Base-by-base conservation (phyloP, 2,113 vertebrate genomes). In the Corythoichthys intestinalis region DNA sequence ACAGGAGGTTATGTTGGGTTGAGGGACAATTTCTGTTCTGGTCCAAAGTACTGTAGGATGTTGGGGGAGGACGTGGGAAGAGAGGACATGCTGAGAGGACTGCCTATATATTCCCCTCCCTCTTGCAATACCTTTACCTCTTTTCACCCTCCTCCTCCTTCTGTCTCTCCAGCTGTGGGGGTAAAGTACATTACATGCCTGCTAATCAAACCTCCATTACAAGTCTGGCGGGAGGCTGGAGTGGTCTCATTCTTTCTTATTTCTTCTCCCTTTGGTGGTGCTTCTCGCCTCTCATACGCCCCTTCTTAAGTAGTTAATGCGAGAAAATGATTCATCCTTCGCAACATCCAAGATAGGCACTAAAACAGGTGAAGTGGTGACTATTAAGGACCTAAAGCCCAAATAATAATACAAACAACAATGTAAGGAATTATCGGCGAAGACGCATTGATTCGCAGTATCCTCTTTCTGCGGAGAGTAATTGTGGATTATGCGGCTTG, bases 141-240 rank as follows among this genome's bases (percentile, higher is more conserved):
- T 86, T 88, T 87, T 81, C 90, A 87, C 88, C 76, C 56, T 17
- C 41, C 74, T 73, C 61, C 57, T 10, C 62, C 49, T 8, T 44
- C 41, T 41, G 78, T 71, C 50, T 83, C 91, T 92, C 89, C 80
- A 87, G 92, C 88, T 84, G 84, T 83, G 75, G 86, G 79, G 81
- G 93, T 78, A 97, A 97, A 96, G 94, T 94, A 94, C 89, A 94
- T 94, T 97, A 95, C 94, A 95, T 91, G 95, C 91, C 90, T 96
- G 94, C 94, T 95, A 96, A 96, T 96, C 95, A 94, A 94, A 92
- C 90, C 92, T 88, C 93, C 88, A 94, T 93, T 96, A 93, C 92
- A 94, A 93, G 94, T 88, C 84, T 74, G 76, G 73, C 89, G 67
- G 70, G 89, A 87, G 41, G 39, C n/a, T 62, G 2, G 82, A 83